Percentiles rank a stretch among this genome's conserved stretches.
phyloP scores from a whole-genome alignment of 2,113 vertebrate genomes.

The Mobula hypostoma region DNA sequence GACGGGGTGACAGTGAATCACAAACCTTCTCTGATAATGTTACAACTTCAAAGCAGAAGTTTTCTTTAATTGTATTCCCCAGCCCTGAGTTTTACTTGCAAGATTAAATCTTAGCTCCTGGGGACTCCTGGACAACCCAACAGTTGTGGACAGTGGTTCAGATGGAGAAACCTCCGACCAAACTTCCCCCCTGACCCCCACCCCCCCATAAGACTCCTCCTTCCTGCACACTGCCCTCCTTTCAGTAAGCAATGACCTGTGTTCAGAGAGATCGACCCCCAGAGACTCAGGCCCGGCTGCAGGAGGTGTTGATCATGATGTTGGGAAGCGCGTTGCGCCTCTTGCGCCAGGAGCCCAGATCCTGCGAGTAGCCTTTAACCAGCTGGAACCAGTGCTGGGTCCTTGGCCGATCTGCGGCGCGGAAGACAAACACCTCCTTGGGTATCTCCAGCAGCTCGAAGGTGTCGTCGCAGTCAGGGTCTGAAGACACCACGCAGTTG shows the following conservation, averaged over 20 bases:
- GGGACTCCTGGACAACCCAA: neutral
- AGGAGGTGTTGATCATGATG: constrained; percentile 84
- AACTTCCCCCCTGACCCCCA: no score
- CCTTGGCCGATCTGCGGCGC: constrained; percentile 71
- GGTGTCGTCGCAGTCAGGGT: constrained; percentile 75
- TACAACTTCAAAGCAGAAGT: no score
- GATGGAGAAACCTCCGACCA: neutral
- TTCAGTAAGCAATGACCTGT: neutral
- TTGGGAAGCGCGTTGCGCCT: constrained; percentile 81
- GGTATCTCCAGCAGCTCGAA: constrained; percentile 84
- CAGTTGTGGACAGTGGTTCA: neutral
- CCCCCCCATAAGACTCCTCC: no score
- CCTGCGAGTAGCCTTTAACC: constrained; percentile 67
- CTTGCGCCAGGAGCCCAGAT: constrained; percentile 79
- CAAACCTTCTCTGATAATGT: no score
- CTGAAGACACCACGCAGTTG: constrained; percentile 76
- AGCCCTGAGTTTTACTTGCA: no score
- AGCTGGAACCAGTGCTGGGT: constrained; percentile 85
- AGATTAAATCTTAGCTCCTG: constrained; percentile 9
- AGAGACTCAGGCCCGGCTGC: constrained; percentile 67
- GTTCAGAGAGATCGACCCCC: neutral
- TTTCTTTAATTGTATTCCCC: no score
- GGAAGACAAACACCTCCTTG: constrained; percentile 76
- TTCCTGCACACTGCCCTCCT: no score
- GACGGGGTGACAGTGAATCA: neutral